Conservation (phyloP, 2,888 invertebrate genomes). For the Philaethria dido region DNA sequence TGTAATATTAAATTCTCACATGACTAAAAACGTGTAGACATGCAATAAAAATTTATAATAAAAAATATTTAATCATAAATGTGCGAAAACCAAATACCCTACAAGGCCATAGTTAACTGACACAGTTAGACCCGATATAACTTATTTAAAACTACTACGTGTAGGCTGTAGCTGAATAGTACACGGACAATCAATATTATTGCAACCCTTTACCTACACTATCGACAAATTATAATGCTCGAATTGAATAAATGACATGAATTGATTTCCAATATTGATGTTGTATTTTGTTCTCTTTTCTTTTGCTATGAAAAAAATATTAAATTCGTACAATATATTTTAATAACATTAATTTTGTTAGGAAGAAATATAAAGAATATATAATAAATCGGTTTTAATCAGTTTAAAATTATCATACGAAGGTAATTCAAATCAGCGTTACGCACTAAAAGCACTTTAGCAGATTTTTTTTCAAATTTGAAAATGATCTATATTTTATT, state of each 20-base stretch:
- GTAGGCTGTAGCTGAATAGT: slow-evolving; percentile 37
- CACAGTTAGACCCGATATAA: slow-evolving; percentile 5
- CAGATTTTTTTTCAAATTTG: neutral
- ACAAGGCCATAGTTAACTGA: neutral
- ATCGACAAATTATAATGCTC: neutral
- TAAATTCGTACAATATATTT: no score
- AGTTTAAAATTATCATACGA: no score
- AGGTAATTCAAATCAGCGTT: neutral
- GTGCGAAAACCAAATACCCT: neutral
- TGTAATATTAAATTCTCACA: no score
- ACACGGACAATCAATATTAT: slow-evolving; percentile 55
- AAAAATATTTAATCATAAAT: neutral
- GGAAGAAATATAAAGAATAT: neutral
- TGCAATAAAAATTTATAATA: no score
- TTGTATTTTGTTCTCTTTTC: no score
- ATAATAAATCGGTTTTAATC: neutral
- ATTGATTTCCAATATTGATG: no score
- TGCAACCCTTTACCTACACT: slow-evolving; percentile 45
- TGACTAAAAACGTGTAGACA: no score
- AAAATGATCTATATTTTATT: neutral
- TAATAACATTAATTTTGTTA: no score
- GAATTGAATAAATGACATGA: neutral
- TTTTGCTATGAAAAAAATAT: no score
- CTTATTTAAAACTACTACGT: slow-evolving; percentile 36
- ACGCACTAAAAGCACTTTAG: neutral